Evolutionary conservation across 2,113 vertebrate genomes (phyloP).

Genomic region (Oryzias woworae): DNA sequence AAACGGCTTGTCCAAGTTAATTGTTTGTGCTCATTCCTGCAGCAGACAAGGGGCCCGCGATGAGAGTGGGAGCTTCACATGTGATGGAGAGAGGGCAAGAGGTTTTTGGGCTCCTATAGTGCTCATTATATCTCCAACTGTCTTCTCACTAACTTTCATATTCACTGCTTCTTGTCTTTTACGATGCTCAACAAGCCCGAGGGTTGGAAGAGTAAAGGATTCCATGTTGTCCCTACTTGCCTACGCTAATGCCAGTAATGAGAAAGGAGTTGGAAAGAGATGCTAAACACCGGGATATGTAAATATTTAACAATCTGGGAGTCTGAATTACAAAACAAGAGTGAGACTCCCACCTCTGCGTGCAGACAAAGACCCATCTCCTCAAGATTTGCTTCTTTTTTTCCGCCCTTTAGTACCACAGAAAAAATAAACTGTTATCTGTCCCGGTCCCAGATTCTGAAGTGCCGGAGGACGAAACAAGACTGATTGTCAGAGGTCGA

Average conservation of each 20-base stretch:
- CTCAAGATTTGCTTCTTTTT: constrained; percentile 54
- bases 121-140: constrained; percentile 73
- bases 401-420: constrained; percentile 59
- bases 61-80: constrained; percentile 53
- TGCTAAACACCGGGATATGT: constrained; percentile 36
- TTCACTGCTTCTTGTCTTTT: constrained; percentile 42
- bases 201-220: constrained; percentile 40
- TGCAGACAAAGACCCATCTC: constrained; percentile 46
- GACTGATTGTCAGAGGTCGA: constrained; percentile 97
- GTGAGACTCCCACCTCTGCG: constrained; percentile 40
- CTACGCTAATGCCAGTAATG: constrained; percentile 63
- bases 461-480: constrained; percentile 86
- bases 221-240: constrained; percentile 51
- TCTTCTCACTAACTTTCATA: constrained; percentile 62
- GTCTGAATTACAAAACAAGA: constrained; percentile 14
- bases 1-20: constrained; percentile 69
- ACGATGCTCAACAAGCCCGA: constrained; percentile 42
- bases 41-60: constrained; percentile 58
- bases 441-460: constrained; percentile 69
- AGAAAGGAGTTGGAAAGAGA: constrained; percentile 30
- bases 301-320: constrained; percentile 50
- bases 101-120: constrained; percentile 54
- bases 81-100: constrained; percentile 66
- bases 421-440: constrained; percentile 84
- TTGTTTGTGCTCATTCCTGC: constrained; percentile 73